Evolutionary conservation across 2,797 vertebrate genomes (phyloP), one percentile per base, ranked within the genome.

Genomic region (Meda fulgida): DNA sequence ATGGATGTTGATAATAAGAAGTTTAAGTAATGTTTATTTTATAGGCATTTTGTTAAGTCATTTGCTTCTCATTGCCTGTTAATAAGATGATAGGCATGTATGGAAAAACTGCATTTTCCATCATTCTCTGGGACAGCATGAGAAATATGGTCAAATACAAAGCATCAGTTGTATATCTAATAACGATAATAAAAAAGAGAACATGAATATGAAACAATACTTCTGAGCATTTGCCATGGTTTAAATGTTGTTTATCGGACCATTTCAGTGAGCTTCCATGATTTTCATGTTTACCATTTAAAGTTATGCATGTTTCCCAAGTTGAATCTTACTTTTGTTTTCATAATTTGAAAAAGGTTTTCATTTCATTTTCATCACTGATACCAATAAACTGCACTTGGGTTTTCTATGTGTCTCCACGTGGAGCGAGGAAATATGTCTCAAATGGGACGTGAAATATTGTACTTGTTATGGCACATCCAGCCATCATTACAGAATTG

Each of bases 401-500:
- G 31, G 31, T 7, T 53, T 58, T 55, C 48, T 34, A 23, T 76
- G 21, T 2, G 46, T 34, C 38, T 67, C 58, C 9, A 83, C 14
- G 23, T n/a, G 16, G 19, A 51, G 31, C 34, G n/a, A 77, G 34
- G n/a, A 67, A 6, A 77, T 66, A 40, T 31, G 23, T 16, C 40
- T 75, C 60, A n/a, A 7, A 73, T 4, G 4, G 5, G 21, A 83
- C 13, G 46, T 55, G 31, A 55, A 73, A 43, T 31, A 58, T 23
- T 53, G 18, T 78, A 78, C 48, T 58, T 26, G 51, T 84, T 55
- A 71, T 19, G 4, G 46, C 34, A 71, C 23, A 53, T 73, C 48
- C 26, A 71, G 67, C 83, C 78, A 43, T 63, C 63, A 71, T 81
- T 76, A 84, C 43, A 70, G 48, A 51, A 71, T 36, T 78, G 7